A percentile compares a stretch with the other conserved stretches of the same genome.
Evolutionary conservation across 92 coral and sea anemone genomes (phyloP).

Genomic region (Zoanthus sociatus): DNA sequence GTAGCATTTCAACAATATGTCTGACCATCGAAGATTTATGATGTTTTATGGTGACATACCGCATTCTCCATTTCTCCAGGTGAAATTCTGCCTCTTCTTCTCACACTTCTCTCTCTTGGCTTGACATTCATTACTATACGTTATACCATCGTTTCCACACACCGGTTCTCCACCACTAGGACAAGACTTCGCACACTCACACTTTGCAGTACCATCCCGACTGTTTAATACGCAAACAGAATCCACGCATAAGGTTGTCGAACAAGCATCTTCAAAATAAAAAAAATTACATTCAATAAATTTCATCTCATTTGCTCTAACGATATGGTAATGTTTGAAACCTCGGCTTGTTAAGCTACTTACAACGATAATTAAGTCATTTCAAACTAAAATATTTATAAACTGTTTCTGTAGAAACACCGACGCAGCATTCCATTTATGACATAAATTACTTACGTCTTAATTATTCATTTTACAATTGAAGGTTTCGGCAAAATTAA

Average conservation of each 20-base stretch:
- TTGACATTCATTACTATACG: slow-evolving; percentile 81
- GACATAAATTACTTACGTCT: no score
- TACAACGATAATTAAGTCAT: no score
- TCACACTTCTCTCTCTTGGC: slow-evolving; percentile 86
- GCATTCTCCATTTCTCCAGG: slow-evolving; percentile 70
- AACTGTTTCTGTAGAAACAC: no score
- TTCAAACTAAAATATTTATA: no score
- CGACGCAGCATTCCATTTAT: no score
- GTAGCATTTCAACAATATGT: no score
- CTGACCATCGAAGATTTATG: no score
- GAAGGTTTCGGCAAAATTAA: no score
- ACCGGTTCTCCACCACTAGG: slow-evolving; percentile 81
- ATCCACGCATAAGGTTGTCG: slow-evolving; percentile 76
- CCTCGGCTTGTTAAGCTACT: no score
- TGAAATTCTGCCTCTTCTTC: slow-evolving; percentile 64
- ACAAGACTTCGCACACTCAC: slow-evolving; percentile 77
- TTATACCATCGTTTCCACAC: slow-evolving; percentile 92
- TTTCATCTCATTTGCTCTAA: not conserved
- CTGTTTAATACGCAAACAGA: slow-evolving; percentile 63
- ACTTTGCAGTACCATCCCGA: slow-evolving; percentile 60
- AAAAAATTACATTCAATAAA: not conserved
- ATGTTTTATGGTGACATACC: slow-evolving; percentile 66
- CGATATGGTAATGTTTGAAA: no score
- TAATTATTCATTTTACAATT: no score
- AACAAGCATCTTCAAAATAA: slow-evolving; percentile 75